phyloP scores from a whole-genome alignment of 1,140 invertebrate genomes.

The Phortica variegata region DNA sequence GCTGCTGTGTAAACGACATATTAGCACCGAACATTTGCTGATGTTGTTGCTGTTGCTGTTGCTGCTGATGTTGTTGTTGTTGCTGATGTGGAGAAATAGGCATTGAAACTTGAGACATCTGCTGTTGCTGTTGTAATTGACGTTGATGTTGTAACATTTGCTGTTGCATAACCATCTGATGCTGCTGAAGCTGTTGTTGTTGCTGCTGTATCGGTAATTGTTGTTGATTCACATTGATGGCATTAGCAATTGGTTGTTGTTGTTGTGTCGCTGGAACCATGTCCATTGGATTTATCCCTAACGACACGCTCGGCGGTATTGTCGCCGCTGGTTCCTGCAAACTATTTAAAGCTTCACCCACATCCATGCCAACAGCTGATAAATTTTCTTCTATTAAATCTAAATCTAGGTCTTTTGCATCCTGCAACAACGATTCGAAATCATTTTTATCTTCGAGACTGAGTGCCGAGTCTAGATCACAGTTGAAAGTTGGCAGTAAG shows the following conservation, averaged over 20 bases:
- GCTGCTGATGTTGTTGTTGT: conserved; percentile 10
- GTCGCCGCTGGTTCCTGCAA: conserved; percentile 25
- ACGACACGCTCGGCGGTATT: conserved; percentile 1
- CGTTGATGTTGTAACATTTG: conserved; percentile 7
- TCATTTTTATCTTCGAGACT: conserved; percentile 60
- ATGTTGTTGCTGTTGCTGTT: conserved; percentile 17
- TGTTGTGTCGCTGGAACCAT: conserved; percentile 21
- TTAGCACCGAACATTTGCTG: conserved; percentile 13
- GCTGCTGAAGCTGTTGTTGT: conserved; percentile 9
- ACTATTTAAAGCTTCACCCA: conserved; percentile 38
- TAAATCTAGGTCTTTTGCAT: conserved; percentile 54
- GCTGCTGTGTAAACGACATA: not conserved
- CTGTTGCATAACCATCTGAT: conserved; percentile 4
- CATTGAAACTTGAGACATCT: conserved; percentile 10
- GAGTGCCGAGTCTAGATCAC: conserved; percentile 59
- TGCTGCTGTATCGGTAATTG: conserved; percentile 10
- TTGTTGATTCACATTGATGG: conserved; percentile 16
- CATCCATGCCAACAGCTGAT: conserved; percentile 47
- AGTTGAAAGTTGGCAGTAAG: conserved; percentile 63
- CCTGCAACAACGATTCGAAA: conserved; percentile 52
- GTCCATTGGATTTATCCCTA: conserved; percentile 7
- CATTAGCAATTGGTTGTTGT: conserved; percentile 14
- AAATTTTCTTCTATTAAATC: conserved; percentile 52
- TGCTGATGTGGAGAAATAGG: conserved; percentile 15
- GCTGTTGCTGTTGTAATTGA: conserved; percentile 20